These are phyloP conservation scores for Taenioides sp. DNA, from an alignment of 2,797 vertebrate genomes.

Conservation along the genomic window DNA sequence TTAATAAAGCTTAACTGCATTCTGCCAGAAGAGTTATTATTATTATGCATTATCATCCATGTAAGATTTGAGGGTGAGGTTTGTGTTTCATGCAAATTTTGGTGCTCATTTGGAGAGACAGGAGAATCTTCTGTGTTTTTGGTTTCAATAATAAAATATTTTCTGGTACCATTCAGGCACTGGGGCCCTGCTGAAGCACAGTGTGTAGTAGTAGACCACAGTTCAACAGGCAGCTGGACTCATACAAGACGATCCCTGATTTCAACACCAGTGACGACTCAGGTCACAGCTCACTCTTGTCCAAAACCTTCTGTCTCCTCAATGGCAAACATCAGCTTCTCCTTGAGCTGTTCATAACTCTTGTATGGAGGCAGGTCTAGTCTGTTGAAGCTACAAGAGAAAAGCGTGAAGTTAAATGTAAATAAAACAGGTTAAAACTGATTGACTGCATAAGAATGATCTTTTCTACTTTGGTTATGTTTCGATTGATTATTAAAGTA, in stretches of 20 bases:
- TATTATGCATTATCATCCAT: constrained; percentile 21
- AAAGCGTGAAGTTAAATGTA: constrained; percentile 5
- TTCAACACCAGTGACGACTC: constrained; percentile 41
- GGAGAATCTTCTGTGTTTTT: constrained; percentile 52
- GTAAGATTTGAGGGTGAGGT: constrained; percentile 21
- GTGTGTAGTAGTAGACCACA: constrained; percentile 2
- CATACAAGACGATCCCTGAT: constrained; percentile 55
- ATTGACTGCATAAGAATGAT: too few relatives aligned
- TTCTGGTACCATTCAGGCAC: constrained; percentile 7
- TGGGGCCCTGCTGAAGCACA: constrained; percentile 20
- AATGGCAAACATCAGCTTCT: constrained; percentile 94
- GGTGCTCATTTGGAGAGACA: constrained; percentile 45
- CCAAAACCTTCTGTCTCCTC: constrained; percentile 97
- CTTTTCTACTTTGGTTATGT: too few relatives aligned
- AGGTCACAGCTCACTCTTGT: constrained; percentile 80
- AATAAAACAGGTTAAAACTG: too few relatives aligned
- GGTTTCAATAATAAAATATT: constrained; percentile 37
- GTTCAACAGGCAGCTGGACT: constrained; percentile 5
- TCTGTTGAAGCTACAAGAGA: constrained; percentile 88
- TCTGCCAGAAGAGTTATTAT: background rate
- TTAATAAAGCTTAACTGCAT: constrained; percentile 14
- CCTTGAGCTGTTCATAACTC: constrained; percentile 95
- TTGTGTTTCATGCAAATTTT: constrained; percentile 49
- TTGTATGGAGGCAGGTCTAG: constrained; percentile 95
- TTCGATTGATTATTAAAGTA: too few relatives aligned